Evolutionary conservation across 2,797 vertebrate genomes (phyloP), one percentile per base, ranked within the genome.

Genomic region (Capromys pilorides): DNA sequence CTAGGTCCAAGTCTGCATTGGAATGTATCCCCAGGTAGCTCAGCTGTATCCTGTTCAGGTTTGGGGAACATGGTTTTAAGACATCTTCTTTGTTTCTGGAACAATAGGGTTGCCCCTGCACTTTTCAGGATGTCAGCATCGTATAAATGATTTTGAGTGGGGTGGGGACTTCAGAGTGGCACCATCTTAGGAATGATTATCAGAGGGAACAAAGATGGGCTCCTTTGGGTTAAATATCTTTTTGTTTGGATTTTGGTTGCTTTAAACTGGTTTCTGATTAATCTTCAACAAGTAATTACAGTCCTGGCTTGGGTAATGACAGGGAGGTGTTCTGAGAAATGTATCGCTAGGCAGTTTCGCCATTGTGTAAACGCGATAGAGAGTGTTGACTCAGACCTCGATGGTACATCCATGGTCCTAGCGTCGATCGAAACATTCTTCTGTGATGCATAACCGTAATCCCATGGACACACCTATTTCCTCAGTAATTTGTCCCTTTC

Each of bases 1-100:
- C 61, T 8, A 22, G 82, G 41, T 57, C 16, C 49, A 21, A n/a
- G 22, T 28, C 45, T 41, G 5, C 26, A 2, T 6, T 49, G 2
- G 41, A 45, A 28, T 8, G 26, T 51, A 41, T 24, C 51, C 39
- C 26, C 49, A 14, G 19, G 85, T 3, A 54, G 51, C 33, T 84
- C 9, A 0, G 9, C 9, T 33, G 2, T 14, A 21, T 64, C 4
- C 3, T 8, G 7, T 9, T 66, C 13, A 0, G 0, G 3, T 81
- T 8, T 12, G 8, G 39, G 33, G 9, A 61, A 31, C 39, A 4
- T n/a, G 21, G 1, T 71, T 59, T 69, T 6, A 41, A 0, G 88
- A 54, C 81, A 33, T 62, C 80, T 24, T 82, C 73, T 80, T 1
- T 21, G 57, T 36, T 62, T 33, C 61, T 2, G 12, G 14, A 73